Percentiles rank a stretch among this genome's conserved stretches.
phyloP scores from a whole-genome alignment of 1,140 invertebrate genomes.

The Macrostomum lignano region DNA sequence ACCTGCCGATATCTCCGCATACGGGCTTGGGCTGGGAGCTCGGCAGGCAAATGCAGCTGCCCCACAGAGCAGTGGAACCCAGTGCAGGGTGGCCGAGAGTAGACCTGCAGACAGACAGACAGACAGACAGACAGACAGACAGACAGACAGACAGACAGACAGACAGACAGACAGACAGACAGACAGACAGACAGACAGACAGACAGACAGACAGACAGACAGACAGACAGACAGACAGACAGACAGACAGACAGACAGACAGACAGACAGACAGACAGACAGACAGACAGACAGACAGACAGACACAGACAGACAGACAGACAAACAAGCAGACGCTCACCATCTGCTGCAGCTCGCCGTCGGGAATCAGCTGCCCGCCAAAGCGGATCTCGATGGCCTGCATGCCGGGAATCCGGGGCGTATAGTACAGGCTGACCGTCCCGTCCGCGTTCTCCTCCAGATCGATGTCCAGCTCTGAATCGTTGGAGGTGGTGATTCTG shows the following conservation, averaged over 20 bases:
- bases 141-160: too few relatives aligned
- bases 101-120: too few relatives aligned
- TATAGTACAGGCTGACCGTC: conserved; percentile 34
- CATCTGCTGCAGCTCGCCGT: conserved; percentile 35
- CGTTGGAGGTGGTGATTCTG: conserved; percentile 44
- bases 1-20: too few relatives aligned
- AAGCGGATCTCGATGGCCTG: conserved; percentile 54
- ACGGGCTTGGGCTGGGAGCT: too few relatives aligned
- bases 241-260: conserved; percentile 6
- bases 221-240: conserved; percentile 7
- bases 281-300: conserved; percentile 4
- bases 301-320: conserved; percentile 6
- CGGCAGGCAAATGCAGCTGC: too few relatives aligned
- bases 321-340: conserved; percentile 5
- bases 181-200: too few relatives aligned
- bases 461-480: conserved; percentile 37
- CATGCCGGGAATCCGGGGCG: conserved; percentile 43
- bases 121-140: too few relatives aligned
- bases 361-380: conserved; percentile 46
- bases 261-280: conserved; percentile 6
- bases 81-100: too few relatives aligned
- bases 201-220: too few relatives aligned
- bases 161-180: too few relatives aligned
- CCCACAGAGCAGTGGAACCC: too few relatives aligned
- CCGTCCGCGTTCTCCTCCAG: conserved; percentile 49